Percentiles rank a stretch among this genome's conserved stretches.
These are phyloP conservation scores for Camelus bactrianus DNA, from an alignment of 2,113 vertebrate genomes.

Conservation along the genomic window DNA sequence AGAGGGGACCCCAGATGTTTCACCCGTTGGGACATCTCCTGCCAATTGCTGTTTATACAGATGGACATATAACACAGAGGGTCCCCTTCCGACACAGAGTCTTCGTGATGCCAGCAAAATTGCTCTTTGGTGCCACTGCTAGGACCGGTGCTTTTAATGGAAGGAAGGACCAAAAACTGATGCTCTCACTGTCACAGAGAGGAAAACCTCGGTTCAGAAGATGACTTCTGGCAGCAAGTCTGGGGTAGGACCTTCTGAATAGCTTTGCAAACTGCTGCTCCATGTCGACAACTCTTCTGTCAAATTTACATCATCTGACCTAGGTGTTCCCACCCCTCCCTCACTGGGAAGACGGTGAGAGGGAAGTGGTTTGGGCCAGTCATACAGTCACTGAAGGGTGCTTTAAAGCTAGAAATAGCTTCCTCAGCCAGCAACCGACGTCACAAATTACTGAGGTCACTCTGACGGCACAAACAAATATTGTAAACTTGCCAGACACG, in stretches of 20 bases:
- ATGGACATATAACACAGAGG: rapidly evolving
- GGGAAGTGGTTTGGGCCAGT: neutral
- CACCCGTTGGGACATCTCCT: neutral
- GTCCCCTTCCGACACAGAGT: neutral
- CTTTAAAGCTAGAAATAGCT: neutral
- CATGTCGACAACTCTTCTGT: neutral
- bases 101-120: rapidly evolving
- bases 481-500: neutral
- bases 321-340: neutral
- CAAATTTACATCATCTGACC: neutral
- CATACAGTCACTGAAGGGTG: neutral
- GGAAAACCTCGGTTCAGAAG: neutral
- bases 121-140: neutral
- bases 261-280: neutral
- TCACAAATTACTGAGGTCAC: neutral
- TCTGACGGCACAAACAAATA: neutral
- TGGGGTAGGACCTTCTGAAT: neutral
- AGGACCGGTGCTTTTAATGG: neutral
- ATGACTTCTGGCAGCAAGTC: neutral
- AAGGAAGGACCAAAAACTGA: neutral
- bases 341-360: neutral
- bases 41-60: rapidly evolving
- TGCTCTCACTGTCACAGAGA: neutral
- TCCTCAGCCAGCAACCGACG: neutral
- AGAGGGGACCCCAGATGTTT: neutral